Evolutionary conservation across 2,888 invertebrate species (phyloP).

Genomic region (Parnassius mnemosyne): DNA sequence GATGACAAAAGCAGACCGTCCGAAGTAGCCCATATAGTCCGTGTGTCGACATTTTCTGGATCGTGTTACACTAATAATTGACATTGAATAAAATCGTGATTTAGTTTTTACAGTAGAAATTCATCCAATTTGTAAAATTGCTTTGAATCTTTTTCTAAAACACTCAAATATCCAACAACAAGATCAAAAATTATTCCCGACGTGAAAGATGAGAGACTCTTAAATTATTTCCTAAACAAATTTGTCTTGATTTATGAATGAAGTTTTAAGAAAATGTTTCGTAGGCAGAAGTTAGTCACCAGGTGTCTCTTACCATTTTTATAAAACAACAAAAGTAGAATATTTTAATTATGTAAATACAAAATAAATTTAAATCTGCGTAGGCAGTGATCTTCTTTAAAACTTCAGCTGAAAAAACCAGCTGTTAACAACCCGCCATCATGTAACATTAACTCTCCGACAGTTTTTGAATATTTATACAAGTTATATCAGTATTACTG

Average conservation of each 20-base stretch:
- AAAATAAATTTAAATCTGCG: slow-evolving; percentile 43
- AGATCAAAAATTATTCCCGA: slow-evolving; percentile 38
- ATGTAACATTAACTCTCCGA: neutral
- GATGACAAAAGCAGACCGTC: no score
- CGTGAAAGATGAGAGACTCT: slow-evolving; percentile 46
- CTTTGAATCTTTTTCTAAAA: no score
- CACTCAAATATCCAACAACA: slow-evolving; percentile 1
- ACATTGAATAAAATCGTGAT: no score
- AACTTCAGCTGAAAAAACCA: neutral
- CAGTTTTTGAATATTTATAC: no score
- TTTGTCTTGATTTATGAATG: slow-evolving; percentile 76
- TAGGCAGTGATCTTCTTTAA: slow-evolving; percentile 3
- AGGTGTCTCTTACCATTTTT: slow-evolving; percentile 74
- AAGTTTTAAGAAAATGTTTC: slow-evolving; percentile 76
- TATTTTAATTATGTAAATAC: slow-evolving; percentile 75
- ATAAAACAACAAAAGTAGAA: slow-evolving; percentile 50
- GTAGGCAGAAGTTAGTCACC: slow-evolving; percentile 70
- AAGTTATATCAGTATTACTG: no score
- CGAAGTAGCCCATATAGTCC: no score
- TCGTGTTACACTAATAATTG: no score
- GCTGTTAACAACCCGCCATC: neutral
- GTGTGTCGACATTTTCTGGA: no score
- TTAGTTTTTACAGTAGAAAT: no score
- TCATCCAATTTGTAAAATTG: no score
- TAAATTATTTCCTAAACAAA: slow-evolving; percentile 77